Base-by-base conservation (phyloP, 2,888 invertebrate genomes). In the Hymenopus coronatus region DNA sequence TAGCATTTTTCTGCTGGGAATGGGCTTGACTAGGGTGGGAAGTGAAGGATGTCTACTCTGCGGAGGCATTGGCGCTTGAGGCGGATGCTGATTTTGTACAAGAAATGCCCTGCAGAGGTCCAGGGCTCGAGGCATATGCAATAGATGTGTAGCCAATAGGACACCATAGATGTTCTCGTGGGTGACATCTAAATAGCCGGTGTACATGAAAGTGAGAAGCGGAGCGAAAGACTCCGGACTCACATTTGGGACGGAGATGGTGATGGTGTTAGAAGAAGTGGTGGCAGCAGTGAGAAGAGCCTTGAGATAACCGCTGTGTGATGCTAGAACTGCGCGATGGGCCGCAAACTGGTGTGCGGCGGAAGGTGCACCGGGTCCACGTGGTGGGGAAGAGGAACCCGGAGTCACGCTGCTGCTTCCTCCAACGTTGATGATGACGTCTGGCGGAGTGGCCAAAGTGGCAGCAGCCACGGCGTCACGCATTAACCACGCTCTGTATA, bases 131-230 rank as follows among this genome's bases (percentile, higher is more conserved):
- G 96, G 96, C 96, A 96, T 96, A 92, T 96, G 96, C 84, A 97
- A 93, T 87, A 96, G 94, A 92, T 96, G 96, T 15, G 96, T 96
- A 8, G 96, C 96, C 90, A 96, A 92, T 15, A 96, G 93, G 84
- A 96, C 96, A 91, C 95, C 96, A 93, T 96, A 96, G 90, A 96
- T 96, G 93, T 96, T 96, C 89, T 95, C 95, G 90, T 95, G 93
- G 91, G 95, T 96, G 40, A 96, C 93, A 91, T 96, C 96, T 91
- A 97, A 93, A 91, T 95, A 95, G 30, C 96, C 96, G 9, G 96
- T 96, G 93, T 96, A 96, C 96, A 97, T 96, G 93, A 96, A 96
- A 30, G 96, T 95, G 81, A 97, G 93, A 8, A 97, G 93, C 0
- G 96, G 89, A 3, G 90, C 90, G 88, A 90, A 89, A 20, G 91